Evolutionary conservation across 2,113 vertebrate genomes (phyloP).

Genomic region (Polypterus bichir): DNA sequence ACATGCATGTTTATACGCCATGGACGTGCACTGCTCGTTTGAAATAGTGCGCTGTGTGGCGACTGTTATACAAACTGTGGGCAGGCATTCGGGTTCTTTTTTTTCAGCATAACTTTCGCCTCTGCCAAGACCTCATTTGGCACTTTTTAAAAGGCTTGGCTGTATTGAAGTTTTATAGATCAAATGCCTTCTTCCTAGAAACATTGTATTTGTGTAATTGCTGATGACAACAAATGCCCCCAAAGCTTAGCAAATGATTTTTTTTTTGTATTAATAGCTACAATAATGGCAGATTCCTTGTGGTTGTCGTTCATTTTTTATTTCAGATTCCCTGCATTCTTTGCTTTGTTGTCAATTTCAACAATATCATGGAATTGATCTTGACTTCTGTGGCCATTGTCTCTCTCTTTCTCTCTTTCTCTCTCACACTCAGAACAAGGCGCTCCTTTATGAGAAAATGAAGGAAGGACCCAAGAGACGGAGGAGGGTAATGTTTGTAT

Average conservation of each 20-base stretch:
- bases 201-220: conserved; percentile 18
- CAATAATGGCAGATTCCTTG: conserved; percentile 23
- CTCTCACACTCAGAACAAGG: conserved; percentile 67
- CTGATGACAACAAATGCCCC: conserved; percentile 24
- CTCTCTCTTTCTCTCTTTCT: conserved; percentile 1
- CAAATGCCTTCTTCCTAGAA: conserved; percentile 35
- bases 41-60: conserved; percentile 51
- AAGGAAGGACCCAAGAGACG: conserved; percentile 72
- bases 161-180: conserved; percentile 53
- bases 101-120: conserved; percentile 38
- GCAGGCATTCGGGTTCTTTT: conserved; percentile 21
- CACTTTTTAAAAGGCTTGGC: conserved; percentile 52
- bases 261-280: conserved; percentile 19
- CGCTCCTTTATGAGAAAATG: conserved; percentile 80
- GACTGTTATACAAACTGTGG: conserved; percentile 48
- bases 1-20: conserved; percentile 32
- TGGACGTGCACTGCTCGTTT: conserved; percentile 26
- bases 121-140: conserved; percentile 51
- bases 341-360: too few relatives aligned
- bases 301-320: conserved; percentile 24
- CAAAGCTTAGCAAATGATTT: conserved; percentile 22
- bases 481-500: conserved; percentile 67
- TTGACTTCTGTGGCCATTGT: conserved; percentile 18
- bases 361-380: conserved; percentile 1
- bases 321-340: neutral